Conservation (phyloP, 2,888 invertebrate species). For the Drosophila koepferae region DNA sequence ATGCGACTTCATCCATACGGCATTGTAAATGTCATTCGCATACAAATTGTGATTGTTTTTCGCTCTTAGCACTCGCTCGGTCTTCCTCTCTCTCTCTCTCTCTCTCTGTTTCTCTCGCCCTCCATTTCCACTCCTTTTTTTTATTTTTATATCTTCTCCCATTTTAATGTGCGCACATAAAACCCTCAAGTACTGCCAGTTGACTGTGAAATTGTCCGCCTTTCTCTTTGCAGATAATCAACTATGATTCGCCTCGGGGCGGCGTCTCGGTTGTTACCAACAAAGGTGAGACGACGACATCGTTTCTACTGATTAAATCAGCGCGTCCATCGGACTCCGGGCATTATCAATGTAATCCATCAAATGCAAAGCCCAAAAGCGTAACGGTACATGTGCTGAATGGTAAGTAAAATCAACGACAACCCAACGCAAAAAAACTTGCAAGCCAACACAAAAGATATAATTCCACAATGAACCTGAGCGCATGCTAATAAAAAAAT, state of each 20-base stretch:
- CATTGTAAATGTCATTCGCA: constrained; percentile 60
- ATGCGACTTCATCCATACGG: constrained; percentile 50
- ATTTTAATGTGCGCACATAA: constrained; percentile 39
- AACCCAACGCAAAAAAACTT: constrained; percentile 50
- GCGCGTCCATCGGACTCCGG: constrained; percentile 95
- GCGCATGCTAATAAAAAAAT: constrained; percentile 30
- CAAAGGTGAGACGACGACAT: constrained; percentile 95
- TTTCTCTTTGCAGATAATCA: constrained; percentile 90
- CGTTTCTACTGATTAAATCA: constrained; percentile 94
- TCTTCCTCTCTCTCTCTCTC: background rate
- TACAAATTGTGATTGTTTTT: constrained; percentile 58
- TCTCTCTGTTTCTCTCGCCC: background rate
- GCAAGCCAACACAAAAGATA: constrained; percentile 44
- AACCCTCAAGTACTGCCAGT: constrained; percentile 9
- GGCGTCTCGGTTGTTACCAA: constrained; percentile 96
- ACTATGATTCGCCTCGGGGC: constrained; percentile 95
- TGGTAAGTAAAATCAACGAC: constrained; percentile 88
- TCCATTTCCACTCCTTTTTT: background rate
- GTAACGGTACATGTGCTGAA: constrained; percentile 97
- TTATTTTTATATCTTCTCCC: constrained; percentile 6
- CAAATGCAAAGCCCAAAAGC: constrained; percentile 95
- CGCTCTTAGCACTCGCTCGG: constrained; percentile 12
- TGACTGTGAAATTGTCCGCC: constrained; percentile 20
- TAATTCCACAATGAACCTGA: constrained; percentile 46
- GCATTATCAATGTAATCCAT: constrained; percentile 96